These are phyloP conservation scores for Liposcelis brunnea DNA, from an alignment of 2,888 invertebrate genomes.

Conservation along the genomic window DNA sequence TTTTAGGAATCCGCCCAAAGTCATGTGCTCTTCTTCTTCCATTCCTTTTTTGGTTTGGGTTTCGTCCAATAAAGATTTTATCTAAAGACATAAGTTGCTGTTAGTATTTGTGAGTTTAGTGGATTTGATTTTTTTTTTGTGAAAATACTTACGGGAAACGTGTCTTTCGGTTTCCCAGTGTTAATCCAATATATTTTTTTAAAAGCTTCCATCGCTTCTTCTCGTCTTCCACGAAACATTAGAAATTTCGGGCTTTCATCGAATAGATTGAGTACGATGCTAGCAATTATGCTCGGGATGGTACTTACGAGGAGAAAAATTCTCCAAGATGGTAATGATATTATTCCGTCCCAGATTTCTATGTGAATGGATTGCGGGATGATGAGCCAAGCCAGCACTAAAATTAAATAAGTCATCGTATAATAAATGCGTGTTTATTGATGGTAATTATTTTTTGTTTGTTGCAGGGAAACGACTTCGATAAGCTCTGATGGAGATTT, in stretches of 20 bases:
- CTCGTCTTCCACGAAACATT: conserved; percentile 21
- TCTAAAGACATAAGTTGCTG: no score
- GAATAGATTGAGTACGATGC: conserved; percentile 20
- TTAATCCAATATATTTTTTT: conserved; percentile 16
- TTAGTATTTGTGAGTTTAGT: no score
- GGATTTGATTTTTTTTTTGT: no score
- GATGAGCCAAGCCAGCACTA: conserved; percentile 52
- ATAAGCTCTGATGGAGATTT: no score
- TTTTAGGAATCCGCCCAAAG: background rate
- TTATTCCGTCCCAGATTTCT: conserved; percentile 13
- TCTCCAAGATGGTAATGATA: conserved; percentile 23
- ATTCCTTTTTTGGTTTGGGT: background rate
- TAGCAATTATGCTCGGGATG: conserved; percentile 24
- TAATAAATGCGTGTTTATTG: no score
- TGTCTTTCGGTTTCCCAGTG: conserved; percentile 8
- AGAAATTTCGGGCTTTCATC: conserved; percentile 28
- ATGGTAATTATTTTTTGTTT: no score
- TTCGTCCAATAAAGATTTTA: no score
- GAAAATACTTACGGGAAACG: conserved; percentile 19
- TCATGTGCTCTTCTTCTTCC: conserved; percentile 1
- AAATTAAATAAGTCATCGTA: no score
- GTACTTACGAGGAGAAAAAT: conserved; percentile 25
- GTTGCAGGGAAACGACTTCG: no score
- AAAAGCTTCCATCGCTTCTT: conserved; percentile 20
- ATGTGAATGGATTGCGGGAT: conserved; percentile 32